phyloP scores from a whole-genome alignment of 37 sponge, comb jelly and placozoan species.

The Hexactinellida sp. region DNA sequence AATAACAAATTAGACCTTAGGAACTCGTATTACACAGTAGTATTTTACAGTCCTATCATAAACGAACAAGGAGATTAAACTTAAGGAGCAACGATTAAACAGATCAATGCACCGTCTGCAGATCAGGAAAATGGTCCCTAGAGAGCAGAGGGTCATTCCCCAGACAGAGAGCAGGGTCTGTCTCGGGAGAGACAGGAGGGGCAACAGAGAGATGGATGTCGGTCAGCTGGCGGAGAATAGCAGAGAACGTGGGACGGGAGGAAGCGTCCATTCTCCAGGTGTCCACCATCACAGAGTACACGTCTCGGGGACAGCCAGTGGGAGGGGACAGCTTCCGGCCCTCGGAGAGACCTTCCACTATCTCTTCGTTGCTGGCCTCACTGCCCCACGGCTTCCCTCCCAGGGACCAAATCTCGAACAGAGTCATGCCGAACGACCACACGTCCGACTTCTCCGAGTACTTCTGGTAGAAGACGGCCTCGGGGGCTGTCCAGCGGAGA shows the following conservation, averaged over 20 bases:
- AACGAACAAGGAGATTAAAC: too few relatives aligned
- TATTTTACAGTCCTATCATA: too few relatives aligned
- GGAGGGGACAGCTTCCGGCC: not conserved
- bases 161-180: not conserved
- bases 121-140: not conserved
- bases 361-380: not conserved
- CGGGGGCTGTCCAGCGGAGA: constrained; percentile 1
- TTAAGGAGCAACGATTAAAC: too few relatives aligned
- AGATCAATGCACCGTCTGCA: not conserved
- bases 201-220: not conserved
- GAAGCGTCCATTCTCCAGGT: constrained; percentile 7
- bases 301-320: constrained; percentile 3
- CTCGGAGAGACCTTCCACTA: not conserved
- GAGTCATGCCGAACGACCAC: constrained; percentile 6
- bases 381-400: not conserved
- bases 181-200: not conserved
- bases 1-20: too few relatives aligned
- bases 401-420: not conserved
- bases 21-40: too few relatives aligned
- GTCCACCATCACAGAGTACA: constrained; percentile 4
- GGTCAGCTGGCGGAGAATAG: not conserved
- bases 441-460: constrained; percentile 9
- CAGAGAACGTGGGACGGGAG: not conserved
- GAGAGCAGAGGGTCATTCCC: not conserved
- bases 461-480: not conserved